Conservation (phyloP, 2,888 invertebrate species). For the Portevinia maculata region DNA sequence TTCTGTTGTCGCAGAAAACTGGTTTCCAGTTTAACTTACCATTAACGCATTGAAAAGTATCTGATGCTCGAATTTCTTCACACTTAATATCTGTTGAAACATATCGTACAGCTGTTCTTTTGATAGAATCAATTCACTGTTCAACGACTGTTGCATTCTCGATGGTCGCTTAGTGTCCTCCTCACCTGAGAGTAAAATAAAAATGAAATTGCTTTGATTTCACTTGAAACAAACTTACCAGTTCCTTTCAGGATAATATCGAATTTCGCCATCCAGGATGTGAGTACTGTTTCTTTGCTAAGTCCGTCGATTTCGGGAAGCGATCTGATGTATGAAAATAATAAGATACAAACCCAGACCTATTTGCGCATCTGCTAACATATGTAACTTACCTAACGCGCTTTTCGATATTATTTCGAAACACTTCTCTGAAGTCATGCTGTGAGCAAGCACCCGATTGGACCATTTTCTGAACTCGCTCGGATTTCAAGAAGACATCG, state of each 20-base stretch:
- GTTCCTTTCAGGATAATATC: conserved; percentile 98
- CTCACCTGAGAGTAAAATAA: conserved; percentile 85
- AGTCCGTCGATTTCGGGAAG: conserved; percentile 99
- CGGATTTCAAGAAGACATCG: conserved; percentile 98
- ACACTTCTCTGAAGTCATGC: conserved; percentile 99
- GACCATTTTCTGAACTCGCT: conserved; percentile 97
- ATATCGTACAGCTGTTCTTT: conserved; percentile 99
- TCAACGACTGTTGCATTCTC: conserved; percentile 93
- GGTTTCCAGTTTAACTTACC: conserved; percentile 83
- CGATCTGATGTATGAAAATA: conserved; percentile 85
- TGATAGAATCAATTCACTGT: conserved; percentile 96
- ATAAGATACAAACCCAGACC: too few species aligned
- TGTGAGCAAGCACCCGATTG: conserved; percentile 99
- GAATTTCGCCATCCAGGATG: conserved; percentile 99
- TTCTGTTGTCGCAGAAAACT: too few species aligned
- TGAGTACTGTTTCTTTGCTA: conserved; percentile 99
- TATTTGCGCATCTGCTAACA: too few species aligned
- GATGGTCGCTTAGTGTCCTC: conserved; percentile 94
- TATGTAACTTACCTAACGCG: conserved; percentile 91
- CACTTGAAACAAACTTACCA: conserved; percentile 81
- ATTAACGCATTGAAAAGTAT: conserved; percentile 98
- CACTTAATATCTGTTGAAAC: conserved; percentile 99
- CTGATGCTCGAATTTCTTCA: conserved; percentile 99
- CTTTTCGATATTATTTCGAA: conserved; percentile 99
- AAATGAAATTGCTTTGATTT: too few species aligned